A percentile compares a stretch with the other conserved stretches of the same genome.
Evolutionary conservation across 2,888 invertebrate species (phyloP).

Genomic region (Gasteruption jaculator): DNA sequence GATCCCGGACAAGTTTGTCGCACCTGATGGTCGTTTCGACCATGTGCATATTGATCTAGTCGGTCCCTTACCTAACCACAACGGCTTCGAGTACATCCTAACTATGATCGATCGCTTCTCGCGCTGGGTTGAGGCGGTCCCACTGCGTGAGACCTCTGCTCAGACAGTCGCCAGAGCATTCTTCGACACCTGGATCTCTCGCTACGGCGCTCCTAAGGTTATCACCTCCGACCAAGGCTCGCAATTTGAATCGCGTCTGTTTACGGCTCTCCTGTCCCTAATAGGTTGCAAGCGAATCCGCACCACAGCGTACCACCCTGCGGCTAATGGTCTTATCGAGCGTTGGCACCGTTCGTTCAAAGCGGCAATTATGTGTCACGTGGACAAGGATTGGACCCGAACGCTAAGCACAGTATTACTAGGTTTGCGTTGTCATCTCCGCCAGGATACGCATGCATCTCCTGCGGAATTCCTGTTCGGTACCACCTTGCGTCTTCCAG

Average conservation of each 20-base stretch:
- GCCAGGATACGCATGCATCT: slow-evolving; percentile 16
- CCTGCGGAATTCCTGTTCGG: slow-evolving; percentile 16
- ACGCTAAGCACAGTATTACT: slow-evolving; percentile 18
- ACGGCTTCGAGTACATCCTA: too few species aligned
- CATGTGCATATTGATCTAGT: too few species aligned
- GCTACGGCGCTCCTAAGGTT: slow-evolving; percentile 32
- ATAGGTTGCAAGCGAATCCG: slow-evolving; percentile 20
- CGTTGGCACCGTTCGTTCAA: slow-evolving; percentile 21
- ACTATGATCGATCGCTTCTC: too few species aligned
- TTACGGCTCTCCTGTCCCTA: slow-evolving; percentile 18
- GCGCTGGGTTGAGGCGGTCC: too few species aligned
- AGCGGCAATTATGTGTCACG: slow-evolving; percentile 21
- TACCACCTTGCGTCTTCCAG: slow-evolving; percentile 17
- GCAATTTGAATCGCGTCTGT: slow-evolving; percentile 31
- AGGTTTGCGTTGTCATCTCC: slow-evolving; percentile 15
- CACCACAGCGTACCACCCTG: slow-evolving; percentile 27
- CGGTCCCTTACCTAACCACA: too few species aligned
- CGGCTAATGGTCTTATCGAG: slow-evolving; percentile 29
- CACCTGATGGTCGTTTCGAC: too few species aligned
- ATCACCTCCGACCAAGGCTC: slow-evolving; percentile 36
- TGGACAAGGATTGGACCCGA: slow-evolving; percentile 10
- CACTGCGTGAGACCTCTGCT: too few species aligned
- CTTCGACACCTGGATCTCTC: slow-evolving; percentile 29
- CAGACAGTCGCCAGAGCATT: slow-evolving; percentile 30
- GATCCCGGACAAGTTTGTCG: too few species aligned